A percentile compares a stretch with the other conserved stretches of the same genome.
Conservation (phyloP, 2,797 vertebrate genomes). For the Margarornis squamiger region DNA sequence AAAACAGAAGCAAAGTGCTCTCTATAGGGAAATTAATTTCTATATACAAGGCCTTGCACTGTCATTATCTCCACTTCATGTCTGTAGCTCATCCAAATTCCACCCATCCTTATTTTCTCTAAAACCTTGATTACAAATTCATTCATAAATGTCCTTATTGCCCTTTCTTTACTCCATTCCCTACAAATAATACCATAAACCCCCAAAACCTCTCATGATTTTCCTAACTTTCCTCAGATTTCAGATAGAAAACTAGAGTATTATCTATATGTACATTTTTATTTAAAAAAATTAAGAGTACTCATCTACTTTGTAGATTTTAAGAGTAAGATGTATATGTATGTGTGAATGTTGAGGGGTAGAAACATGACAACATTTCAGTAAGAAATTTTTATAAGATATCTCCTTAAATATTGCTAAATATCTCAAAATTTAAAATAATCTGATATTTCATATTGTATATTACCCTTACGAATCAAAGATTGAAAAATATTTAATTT, state of each 20-base stretch:
- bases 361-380: background rate
- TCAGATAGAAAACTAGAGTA: background rate
- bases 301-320: background rate
- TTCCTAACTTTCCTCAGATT: background rate
- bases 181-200: background rate
- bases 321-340: background rate
- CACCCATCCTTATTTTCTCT: background rate
- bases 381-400: background rate
- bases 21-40: background rate
- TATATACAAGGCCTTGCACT: background rate
- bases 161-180: background rate
- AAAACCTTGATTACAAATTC: background rate
- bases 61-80: background rate
- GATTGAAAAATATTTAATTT: background rate
- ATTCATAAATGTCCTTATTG: background rate
- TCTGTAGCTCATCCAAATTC: background rate
- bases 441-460: background rate
- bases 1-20: background rate
- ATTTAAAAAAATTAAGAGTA: accelerated
- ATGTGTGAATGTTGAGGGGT: background rate
- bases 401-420: background rate
- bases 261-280: background rate
- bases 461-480: background rate
- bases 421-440: background rate
- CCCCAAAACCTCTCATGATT: background rate